These are phyloP conservation scores for Cantharis rufa DNA, from an alignment of 2,888 invertebrate genomes.

Conservation along the genomic window DNA sequence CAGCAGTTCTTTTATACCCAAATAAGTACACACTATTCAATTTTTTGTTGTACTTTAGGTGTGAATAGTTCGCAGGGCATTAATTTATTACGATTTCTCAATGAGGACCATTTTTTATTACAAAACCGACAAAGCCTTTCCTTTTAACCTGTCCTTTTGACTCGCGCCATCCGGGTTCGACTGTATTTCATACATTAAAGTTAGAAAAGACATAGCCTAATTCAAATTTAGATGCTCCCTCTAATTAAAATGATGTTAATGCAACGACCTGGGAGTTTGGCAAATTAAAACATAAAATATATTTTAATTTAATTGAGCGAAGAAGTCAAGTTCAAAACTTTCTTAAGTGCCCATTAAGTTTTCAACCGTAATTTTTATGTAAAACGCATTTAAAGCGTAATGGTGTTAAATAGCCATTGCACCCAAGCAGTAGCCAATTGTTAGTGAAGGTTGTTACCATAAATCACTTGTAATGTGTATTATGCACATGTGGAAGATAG, in stretches of 20 bases:
- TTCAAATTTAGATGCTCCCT: not conserved
- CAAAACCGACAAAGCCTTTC: not conserved
- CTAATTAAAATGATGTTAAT: not conserved
- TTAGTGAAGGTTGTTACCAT: conserved; percentile 4
- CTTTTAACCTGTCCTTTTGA: not conserved
- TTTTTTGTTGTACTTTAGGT: conserved; percentile 8
- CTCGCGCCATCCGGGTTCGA: not conserved
- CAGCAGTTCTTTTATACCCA: conserved; percentile 16
- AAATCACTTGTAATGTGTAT: conserved; percentile 15
- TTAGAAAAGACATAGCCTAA: not conserved
- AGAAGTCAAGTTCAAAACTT: not conserved
- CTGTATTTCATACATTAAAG: not conserved
- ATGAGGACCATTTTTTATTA: not conserved
- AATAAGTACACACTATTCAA: conserved; percentile 20
- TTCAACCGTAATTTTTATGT: not conserved
- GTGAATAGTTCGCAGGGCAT: conserved; percentile 6
- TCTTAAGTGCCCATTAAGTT: conserved; percentile 1
- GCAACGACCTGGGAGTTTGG: not conserved
- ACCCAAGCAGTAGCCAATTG: conserved; percentile 4
- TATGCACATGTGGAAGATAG: conserved; percentile 28
- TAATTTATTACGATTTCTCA: conserved; percentile 6
- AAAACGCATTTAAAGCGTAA: conserved; percentile 5
- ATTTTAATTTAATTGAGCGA: not conserved
- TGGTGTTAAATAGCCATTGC: conserved; percentile 5
- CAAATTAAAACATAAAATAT: not conserved